Percentiles rank a stretch among this genome's conserved stretches.
These are phyloP conservation scores for Romanomermis culicivorax DNA, from an alignment of 2,888 invertebrate genomes.

Conservation along the genomic window DNA sequence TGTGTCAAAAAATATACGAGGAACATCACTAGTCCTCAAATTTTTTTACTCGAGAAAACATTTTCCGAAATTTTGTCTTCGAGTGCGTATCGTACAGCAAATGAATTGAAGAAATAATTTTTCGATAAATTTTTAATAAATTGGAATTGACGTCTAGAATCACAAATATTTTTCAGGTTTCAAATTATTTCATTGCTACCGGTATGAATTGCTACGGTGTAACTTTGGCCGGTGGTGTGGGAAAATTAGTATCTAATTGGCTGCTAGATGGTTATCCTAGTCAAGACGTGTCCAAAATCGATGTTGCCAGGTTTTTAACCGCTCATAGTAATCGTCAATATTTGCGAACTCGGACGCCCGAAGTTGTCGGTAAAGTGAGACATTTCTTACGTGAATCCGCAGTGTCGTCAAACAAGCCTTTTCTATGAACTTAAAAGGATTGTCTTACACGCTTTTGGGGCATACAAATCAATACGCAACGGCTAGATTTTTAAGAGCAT, in stretches of 20 bases:
- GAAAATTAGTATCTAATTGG: conserved; percentile 56
- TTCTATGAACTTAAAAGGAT: neutral
- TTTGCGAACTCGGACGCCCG: conserved; percentile 64
- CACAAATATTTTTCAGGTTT: too few species aligned
- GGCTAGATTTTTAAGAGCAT: conserved; percentile 59
- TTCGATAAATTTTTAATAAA: too few species aligned
- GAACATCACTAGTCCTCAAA: too few species aligned
- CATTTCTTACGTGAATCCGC: neutral
- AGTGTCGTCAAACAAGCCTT: neutral
- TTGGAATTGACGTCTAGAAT: too few species aligned
- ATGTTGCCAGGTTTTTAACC: conserved; percentile 67
- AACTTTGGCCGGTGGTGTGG: conserved; percentile 82
- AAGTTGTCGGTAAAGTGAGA: conserved; percentile 66
- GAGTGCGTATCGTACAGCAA: too few species aligned
- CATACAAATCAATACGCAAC: conserved; percentile 56
- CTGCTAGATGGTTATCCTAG: conserved; percentile 58
- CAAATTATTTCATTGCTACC: conserved; percentile 76
- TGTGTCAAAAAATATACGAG: too few species aligned
- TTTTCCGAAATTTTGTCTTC: too few species aligned
- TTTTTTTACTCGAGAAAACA: too few species aligned
- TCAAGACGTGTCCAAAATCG: conserved; percentile 64
- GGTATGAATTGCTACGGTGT: conserved; percentile 93
- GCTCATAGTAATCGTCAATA: conserved; percentile 85
- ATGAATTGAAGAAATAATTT: too few species aligned
- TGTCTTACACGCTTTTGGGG: conserved; percentile 33